phyloP scores from a whole-genome alignment of 1,140 invertebrate genomes.

The Cepaea nemoralis region DNA sequence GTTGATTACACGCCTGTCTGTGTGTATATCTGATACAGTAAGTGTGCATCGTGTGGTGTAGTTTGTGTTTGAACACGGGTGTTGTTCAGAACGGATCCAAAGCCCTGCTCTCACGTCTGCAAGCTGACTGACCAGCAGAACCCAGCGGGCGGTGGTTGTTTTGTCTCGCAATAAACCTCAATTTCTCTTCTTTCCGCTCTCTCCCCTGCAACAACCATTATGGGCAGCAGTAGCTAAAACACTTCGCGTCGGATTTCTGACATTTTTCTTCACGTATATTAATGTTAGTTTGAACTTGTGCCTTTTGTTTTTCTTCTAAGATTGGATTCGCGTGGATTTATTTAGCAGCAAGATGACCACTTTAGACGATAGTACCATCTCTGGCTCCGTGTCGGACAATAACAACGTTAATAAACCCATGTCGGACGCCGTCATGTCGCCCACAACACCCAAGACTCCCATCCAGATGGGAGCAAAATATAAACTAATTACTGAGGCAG shows the following conservation, averaged over 20 bases:
- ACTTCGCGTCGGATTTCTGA: neutral
- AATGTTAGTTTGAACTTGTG: neutral
- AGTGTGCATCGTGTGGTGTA: neutral
- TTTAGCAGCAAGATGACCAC: neutral
- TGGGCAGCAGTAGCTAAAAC: neutral
- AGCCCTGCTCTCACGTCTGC: too few species aligned
- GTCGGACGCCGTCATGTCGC: conserved; percentile 12
- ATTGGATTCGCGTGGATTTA: neutral
- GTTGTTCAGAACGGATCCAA: too few species aligned
- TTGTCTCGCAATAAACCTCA: too few species aligned
- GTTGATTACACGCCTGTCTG: neutral
- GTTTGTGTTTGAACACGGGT: neutral
- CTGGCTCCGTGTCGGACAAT: conserved; percentile 23
- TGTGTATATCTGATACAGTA: neutral
- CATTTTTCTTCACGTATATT: neutral
- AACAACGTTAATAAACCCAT: conserved; percentile 38
- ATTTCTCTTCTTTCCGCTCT: too few species aligned
- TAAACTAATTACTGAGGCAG: conserved; percentile 83
- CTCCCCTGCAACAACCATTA: neutral
- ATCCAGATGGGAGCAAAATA: conserved; percentile 71
- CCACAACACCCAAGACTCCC: conserved; percentile 21
- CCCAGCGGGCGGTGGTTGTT: too few species aligned
- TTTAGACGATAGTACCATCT: conserved; percentile 11
- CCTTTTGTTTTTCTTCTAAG: neutral
- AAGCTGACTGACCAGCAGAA: too few species aligned